Evolutionary conservation across 2,113 vertebrate genomes (phyloP), one percentile per base, ranked within the genome.

Genomic region (Manacus vitellinus): DNA sequence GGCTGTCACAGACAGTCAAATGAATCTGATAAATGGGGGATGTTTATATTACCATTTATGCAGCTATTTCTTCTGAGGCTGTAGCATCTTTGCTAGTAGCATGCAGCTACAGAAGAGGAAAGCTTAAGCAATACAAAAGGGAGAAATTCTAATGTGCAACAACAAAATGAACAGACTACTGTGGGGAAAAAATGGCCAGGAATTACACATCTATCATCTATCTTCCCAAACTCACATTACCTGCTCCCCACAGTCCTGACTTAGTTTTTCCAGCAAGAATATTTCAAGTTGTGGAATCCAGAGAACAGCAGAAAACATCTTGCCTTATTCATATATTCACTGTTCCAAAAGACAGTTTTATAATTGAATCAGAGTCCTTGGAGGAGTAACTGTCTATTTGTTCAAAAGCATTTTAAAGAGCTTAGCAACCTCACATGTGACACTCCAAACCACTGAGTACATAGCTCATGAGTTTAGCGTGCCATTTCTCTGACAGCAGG

Each of bases 201-300:
- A 95, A 92, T 72, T 46, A 37, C 30, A 56, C 22, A 81, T 43
- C 31, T 63, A 54, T 58, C 33, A 35, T n/a, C 8, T n/a, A 28
- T 61, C 47, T 78, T 84, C 85, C 56, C 49, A 91, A 65, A 72
- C n/a, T 54, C 31, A 55, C 9, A 9, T 56, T 94, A 89, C 85
- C 47, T 89, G n/a, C 44, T 87, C 63, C 68, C 76, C 20, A 54
- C 43, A 89, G 76, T 72, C 68, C n/a, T 1, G 12, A 59, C 28
- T 91, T 83, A 62, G 23, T 76, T 78, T 85, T 70, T 71, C 43
- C 84, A 95, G 44, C 17, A 78, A 87, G 27, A 91, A 72, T 85
- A 72, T 75, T 95, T 95, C 76, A 91, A 85, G 41, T 52, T 81
- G 41, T 92, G 80, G 87, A 81, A 94, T 96, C 27, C 61, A 89